Base-by-base conservation (phyloP, 2,113 vertebrate species). In the Pelodiscus sinensis region DNA sequence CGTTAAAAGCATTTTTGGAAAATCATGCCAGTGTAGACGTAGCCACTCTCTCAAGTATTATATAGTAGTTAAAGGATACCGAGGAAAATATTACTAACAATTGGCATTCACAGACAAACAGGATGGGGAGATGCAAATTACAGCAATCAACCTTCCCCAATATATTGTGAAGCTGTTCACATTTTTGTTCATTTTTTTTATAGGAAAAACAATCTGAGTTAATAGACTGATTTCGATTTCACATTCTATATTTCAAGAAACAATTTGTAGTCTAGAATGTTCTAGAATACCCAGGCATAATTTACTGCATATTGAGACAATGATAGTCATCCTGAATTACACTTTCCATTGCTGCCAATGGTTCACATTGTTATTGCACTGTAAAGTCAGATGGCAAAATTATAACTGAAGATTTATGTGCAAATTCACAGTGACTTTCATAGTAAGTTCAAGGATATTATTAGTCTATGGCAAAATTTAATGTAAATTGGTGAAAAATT, bases 271-370 rank as follows among this genome's bases (percentile, higher is more conserved):
- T 79, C 77, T 62, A 81, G 86, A 54, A 77, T 68, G 78, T 68
- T 25, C 29, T 2, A 8, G 73, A 85, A 62, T 35, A 83, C 11
- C 18, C 14, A 71, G 71, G 25, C 85, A 85, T 71, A 90, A 77
- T 87, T 87, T 87, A 78, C 75, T 38, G 86, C 84, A 56, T 25
- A 44, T 80, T 31, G 60, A 95, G 91, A 91, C 78, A 91, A 95
- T 56, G 78, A 85, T 44, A 60, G 6, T 52, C 75, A 86, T 85
- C 87, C 82, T 3, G 44, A 89, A 84, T 79, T 78, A 52, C 29
- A 78, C 75, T 52, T 92, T 86, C 87, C 21, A 27, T 51, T 78
- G 79, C 79, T 87, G 57, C 89, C 83, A 75, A 77, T 15, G 55
- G 57, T 81, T 51, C 4, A 27, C 68, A 85, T 62, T 82, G 81